phyloP scores from a whole-genome alignment of 2,113 vertebrate genomes.

The Pseudolaguvia tuberculata region DNA sequence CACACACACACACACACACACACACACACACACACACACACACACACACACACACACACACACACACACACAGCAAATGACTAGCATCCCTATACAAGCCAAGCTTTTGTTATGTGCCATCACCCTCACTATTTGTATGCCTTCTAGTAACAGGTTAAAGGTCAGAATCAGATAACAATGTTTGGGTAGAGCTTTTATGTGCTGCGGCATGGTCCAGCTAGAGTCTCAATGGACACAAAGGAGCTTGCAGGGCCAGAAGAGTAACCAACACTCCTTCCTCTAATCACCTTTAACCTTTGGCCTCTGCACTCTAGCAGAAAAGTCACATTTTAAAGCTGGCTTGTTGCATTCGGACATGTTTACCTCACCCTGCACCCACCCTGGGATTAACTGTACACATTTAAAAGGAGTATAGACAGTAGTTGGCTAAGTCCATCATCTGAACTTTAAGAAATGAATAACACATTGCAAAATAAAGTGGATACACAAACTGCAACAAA shows the following conservation, averaged over 20 bases:
- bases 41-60: background rate
- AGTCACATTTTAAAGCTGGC: conserved; percentile 55
- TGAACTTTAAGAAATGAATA: background rate
- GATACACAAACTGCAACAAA: no score
- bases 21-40: no score
- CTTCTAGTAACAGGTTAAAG: conserved; percentile 39
- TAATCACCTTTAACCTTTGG: conserved; percentile 65
- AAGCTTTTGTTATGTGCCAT: background rate
- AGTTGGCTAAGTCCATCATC: background rate
- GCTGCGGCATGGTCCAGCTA: conserved; percentile 62
- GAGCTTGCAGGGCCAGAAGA: conserved; percentile 53
- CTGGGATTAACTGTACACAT: background rate
- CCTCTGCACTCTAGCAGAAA: conserved; percentile 67
- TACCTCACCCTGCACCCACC: background rate
- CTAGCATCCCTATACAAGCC: background rate
- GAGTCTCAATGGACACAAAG: conserved; percentile 69
- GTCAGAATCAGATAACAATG: conserved; percentile 60
- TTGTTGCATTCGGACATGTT: conserved; percentile 55
- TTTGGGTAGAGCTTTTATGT: conserved; percentile 75
- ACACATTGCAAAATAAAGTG: background rate
- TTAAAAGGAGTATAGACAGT: background rate
- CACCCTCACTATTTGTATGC: background rate
- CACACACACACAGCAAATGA: background rate
- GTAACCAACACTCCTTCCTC: conserved; percentile 59
- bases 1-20: no score